These are phyloP conservation scores for Spea multiplicata DNA, from an alignment of 2,113 vertebrate genomes.

Conservation along the genomic window DNA sequence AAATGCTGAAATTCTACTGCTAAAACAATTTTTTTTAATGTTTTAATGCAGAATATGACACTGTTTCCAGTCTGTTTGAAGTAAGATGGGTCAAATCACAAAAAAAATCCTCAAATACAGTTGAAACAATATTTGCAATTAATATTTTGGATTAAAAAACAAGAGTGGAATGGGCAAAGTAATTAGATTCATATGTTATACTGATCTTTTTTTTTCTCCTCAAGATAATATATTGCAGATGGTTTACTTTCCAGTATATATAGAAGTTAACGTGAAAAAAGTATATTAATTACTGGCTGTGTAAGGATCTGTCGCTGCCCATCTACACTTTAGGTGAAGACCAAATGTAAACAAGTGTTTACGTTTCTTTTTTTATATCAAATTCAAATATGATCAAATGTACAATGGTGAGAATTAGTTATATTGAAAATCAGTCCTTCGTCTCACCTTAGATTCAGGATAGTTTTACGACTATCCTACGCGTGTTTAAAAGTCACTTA, in stretches of 20 bases:
- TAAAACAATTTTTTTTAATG: neutral
- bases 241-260: neutral
- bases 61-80: neutral
- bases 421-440: no score
- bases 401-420: no score
- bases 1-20: no score
- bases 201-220: neutral
- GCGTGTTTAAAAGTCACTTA: no score
- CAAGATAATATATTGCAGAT: neutral
- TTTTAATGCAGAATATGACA: neutral
- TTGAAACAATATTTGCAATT: constrained; percentile 20
- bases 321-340: no score
- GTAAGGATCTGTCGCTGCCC: neutral
- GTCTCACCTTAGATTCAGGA: no score
- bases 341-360: no score
- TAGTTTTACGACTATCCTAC: no score
- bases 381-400: no score
- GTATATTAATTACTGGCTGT: neutral
- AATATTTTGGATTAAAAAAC: constrained; percentile 7
- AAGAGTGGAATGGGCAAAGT: constrained; percentile 6
- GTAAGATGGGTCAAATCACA: neutral
- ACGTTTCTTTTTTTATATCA: no score
- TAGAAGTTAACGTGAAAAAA: neutral
- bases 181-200: constrained; percentile 4
- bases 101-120: neutral